Conservation (phyloP, 2,113 vertebrate genomes). For the Peucedramus taeniatus region DNA sequence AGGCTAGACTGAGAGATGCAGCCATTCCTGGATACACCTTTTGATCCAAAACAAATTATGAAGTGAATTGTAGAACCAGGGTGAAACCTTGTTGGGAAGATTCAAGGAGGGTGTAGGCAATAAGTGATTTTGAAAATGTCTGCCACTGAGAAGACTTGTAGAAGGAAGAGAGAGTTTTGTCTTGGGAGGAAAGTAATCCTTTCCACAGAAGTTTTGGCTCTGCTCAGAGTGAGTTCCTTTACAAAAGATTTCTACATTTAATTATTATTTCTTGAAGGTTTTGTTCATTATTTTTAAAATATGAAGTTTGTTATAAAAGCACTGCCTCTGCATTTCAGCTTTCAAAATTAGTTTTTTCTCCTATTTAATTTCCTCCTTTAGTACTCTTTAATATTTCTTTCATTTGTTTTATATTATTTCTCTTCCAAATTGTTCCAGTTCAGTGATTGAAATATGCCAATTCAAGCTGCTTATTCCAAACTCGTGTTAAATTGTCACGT, state of each 20-base stretch:
- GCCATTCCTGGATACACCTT: neutral
- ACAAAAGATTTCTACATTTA: neutral
- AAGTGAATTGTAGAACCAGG: neutral
- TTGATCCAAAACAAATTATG: neutral
- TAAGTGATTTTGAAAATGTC: neutral
- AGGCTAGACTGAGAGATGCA: neutral
- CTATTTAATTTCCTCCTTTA: neutral
- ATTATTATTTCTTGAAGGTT: neutral
- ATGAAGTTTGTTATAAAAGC: neutral
- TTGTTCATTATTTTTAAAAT: neutral
- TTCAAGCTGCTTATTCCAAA: neutral
- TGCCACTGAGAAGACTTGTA: neutral
- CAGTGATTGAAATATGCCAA: neutral
- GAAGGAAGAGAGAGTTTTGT: neutral
- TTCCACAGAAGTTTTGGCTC: neutral
- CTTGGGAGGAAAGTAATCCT: neutral
- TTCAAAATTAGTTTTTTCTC: neutral
- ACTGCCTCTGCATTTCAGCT: neutral
- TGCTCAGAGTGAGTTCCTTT: neutral
- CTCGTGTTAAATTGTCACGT: rapidly evolving
- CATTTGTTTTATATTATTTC: neutral
- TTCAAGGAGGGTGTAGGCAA: neutral
- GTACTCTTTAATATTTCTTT: neutral
- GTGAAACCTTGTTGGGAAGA: neutral
- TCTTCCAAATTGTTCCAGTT: neutral